Conservation (phyloP, 1,140 invertebrate species). For the Nixonia krombeini region DNA sequence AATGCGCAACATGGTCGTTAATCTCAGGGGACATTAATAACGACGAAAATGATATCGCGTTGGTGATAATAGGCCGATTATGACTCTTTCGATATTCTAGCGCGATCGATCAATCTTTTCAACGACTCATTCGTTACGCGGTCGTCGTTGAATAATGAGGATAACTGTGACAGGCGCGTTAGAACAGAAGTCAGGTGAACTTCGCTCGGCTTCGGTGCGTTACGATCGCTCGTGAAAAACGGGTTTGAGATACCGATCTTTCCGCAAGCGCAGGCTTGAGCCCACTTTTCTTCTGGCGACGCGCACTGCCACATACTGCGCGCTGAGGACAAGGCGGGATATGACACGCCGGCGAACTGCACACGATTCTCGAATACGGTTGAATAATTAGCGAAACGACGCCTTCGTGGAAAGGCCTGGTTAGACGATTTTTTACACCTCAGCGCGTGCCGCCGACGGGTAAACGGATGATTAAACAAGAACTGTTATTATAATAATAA, state of each 20-base stretch:
- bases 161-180: constrained; percentile 27
- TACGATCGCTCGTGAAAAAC: constrained; percentile 43
- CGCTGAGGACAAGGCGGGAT: constrained; percentile 39
- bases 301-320: constrained; percentile 25
- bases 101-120: too few species aligned
- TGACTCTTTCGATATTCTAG: too few species aligned
- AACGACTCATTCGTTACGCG: too few species aligned
- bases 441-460: too few species aligned
- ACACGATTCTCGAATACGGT: constrained; percentile 30
- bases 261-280: constrained; percentile 27
- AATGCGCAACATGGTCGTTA: too few species aligned
- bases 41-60: too few species aligned
- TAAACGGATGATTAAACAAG: too few species aligned
- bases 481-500: too few species aligned
- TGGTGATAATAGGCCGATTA: too few species aligned
- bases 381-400: constrained; percentile 47
- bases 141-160: constrained; percentile 13
- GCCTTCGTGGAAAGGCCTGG: too few species aligned
- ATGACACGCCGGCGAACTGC: constrained; percentile 25
- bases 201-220: constrained; percentile 25
- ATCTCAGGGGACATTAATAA: too few species aligned
- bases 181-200: constrained; percentile 35
- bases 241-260: constrained; percentile 46
- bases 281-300: constrained; percentile 41
- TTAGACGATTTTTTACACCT: neutral